phyloP scores from a whole-genome alignment of 2,888 invertebrate genomes.

The Chrysolina oricalcia region DNA sequence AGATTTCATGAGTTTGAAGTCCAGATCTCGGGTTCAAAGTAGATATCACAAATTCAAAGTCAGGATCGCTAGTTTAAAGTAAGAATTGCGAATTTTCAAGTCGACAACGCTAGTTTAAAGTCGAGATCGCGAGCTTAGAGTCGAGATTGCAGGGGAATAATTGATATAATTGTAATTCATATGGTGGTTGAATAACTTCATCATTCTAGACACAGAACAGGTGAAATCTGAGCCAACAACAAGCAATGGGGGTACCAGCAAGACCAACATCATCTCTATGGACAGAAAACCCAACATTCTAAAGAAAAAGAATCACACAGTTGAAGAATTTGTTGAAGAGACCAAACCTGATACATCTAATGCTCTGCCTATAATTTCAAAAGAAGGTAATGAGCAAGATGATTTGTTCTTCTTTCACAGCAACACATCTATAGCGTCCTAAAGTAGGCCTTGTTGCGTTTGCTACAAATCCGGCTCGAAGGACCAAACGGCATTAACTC shows the following conservation, averaged over 20 bases:
- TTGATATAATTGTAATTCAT: too few species aligned
- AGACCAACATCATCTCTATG: conserved; percentile 6
- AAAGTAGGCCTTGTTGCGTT: background rate
- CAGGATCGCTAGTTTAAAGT: too few species aligned
- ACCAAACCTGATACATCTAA: conserved; percentile 53
- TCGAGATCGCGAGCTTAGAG: too few species aligned
- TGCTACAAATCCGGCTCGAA: background rate
- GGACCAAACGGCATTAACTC: background rate
- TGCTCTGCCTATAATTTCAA: conserved; percentile 51
- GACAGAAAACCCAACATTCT: conserved; percentile 65
- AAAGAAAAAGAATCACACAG: conserved; percentile 57
- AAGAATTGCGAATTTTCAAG: too few species aligned
- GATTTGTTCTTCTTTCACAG: background rate
- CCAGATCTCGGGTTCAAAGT: too few species aligned
- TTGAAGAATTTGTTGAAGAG: conserved; percentile 39
- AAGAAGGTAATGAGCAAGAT: conserved; percentile 3
- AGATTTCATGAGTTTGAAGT: too few species aligned
- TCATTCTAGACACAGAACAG: too few species aligned
- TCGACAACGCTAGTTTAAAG: too few species aligned
- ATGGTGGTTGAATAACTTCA: too few species aligned
- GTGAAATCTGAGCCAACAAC: background rate
- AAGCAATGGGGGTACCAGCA: conserved; percentile 17
- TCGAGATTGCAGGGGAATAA: too few species aligned
- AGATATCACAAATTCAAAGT: too few species aligned
- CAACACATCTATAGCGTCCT: background rate